These are phyloP conservation scores for Linepithema humile DNA, from an alignment of 1,140 invertebrate genomes.

Conservation along the genomic window DNA sequence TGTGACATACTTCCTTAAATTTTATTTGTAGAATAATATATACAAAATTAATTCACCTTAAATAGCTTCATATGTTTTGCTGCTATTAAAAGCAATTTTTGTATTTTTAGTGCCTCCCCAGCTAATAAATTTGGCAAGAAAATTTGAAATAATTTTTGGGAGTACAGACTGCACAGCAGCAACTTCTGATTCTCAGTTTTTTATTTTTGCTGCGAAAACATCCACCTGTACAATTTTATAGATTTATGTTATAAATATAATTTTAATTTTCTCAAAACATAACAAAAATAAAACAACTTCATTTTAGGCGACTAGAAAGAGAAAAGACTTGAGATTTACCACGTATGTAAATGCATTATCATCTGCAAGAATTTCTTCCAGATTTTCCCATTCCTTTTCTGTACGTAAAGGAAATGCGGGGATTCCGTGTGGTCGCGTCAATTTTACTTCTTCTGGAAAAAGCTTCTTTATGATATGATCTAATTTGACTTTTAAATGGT, in stretches of 20 bases:
- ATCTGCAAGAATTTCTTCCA: neutral
- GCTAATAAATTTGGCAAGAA: neutral
- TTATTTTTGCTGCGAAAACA: neutral
- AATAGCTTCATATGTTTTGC: slow-evolving; percentile 4
- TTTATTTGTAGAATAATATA: neutral
- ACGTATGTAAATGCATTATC: neutral
- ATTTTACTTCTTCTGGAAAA: slow-evolving; percentile 3
- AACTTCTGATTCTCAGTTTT: neutral
- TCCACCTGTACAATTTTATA: neutral
- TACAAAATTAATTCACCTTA: neutral
- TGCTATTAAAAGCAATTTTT: slow-evolving; percentile 7
- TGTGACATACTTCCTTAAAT: neutral
- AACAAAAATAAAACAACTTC: neutral
- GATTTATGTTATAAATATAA: too few species aligned
- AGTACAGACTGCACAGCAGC: neutral
- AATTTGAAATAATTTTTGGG: slow-evolving; percentile 3
- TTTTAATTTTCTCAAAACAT: neutral
- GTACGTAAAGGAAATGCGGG: neutral
- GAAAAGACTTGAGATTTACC: neutral
- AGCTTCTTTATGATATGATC: neutral
- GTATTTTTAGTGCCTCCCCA: neutral
- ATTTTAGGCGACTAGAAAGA: neutral
- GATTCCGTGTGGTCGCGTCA: neutral
- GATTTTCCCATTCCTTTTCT: slow-evolving; percentile 5
- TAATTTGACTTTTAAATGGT: neutral